Evolutionary conservation across 2,888 invertebrate species (phyloP), one percentile per base, ranked within the genome.

Genomic region (Gibbula magus): DNA sequence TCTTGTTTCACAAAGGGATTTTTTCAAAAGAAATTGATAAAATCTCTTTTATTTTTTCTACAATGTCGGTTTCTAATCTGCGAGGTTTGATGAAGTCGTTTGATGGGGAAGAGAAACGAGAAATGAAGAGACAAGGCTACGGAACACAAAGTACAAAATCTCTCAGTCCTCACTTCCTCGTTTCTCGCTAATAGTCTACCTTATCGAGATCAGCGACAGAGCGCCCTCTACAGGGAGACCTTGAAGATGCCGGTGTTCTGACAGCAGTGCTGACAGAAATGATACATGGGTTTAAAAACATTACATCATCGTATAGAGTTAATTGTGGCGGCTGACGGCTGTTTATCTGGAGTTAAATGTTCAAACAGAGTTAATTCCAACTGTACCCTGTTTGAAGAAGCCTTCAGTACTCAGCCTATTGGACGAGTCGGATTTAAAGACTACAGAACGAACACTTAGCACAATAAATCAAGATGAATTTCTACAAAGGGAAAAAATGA

Each of bases 401-500:
- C 61, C 29, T 29, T 25, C 25, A 61, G 16, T 61, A 25, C 13
- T 61, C 61, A 61, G 29, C 61, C 29, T 29, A 61, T 25, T 61
- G 25, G 61, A 22, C 5, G 29, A 61, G 61, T 61, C 61, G 10
- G 61, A 61, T 22, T 74, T 51, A 51, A 25, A 18, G 39, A 25
- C 74, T 16, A 20, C n/a, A 25, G 51, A 16, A 16, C 51, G 74
- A n/a, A 25, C 74, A 45, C 51, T 74, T 74, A 74, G 16, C 1
- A 22, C 51, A 51, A 74, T 74, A 74, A 74, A 74, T 74, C 74
- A 74, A 51, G 74, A 74, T 74, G 74, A 74, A 74, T 51, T 74
- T 74, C 51, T 51, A 74, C 74, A 74, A 74, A 74, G 74, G 51
- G 51, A 51, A 39, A 70, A 74, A 74, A 51, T 74, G 39, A 74